Evolutionary conservation across 2,888 invertebrate species (phyloP).

Genomic region (Morinoia aosen): DNA sequence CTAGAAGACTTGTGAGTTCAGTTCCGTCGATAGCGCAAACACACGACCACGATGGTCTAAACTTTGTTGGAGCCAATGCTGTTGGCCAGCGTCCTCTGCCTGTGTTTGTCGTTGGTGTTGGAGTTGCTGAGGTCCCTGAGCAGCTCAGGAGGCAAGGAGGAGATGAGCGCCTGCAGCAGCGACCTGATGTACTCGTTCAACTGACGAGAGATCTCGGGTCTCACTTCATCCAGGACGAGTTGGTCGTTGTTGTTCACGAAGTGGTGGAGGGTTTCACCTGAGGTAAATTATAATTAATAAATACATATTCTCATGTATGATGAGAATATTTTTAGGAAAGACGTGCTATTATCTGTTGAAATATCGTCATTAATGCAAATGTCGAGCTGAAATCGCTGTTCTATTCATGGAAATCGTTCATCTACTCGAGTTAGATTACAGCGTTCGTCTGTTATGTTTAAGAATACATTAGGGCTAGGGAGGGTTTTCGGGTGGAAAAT

Average conservation of each 20-base stretch:
- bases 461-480: too few species aligned
- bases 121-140: background rate
- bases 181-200: conserved; percentile 15
- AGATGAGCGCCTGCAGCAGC: conserved; percentile 9
- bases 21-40: too few species aligned
- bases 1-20: background rate
- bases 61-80: background rate
- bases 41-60: background rate
- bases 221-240: conserved; percentile 59
- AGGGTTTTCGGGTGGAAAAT: background rate
- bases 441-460: too few species aligned
- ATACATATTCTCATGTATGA: background rate
- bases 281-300: background rate
- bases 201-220: conserved; percentile 56
- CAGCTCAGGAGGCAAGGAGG: conserved; percentile 12
- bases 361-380: background rate
- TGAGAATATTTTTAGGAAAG: background rate
- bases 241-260: conserved; percentile 64
- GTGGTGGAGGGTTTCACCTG: conserved; percentile 62
- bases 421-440: background rate
- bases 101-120: conserved; percentile 1
- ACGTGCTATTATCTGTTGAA: background rate
- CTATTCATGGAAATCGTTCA: background rate
- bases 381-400: background rate
- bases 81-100: background rate